Evolutionary conservation across 2,797 vertebrate species (phyloP).

Genomic region (Petrocephalus schoutedeni): DNA sequence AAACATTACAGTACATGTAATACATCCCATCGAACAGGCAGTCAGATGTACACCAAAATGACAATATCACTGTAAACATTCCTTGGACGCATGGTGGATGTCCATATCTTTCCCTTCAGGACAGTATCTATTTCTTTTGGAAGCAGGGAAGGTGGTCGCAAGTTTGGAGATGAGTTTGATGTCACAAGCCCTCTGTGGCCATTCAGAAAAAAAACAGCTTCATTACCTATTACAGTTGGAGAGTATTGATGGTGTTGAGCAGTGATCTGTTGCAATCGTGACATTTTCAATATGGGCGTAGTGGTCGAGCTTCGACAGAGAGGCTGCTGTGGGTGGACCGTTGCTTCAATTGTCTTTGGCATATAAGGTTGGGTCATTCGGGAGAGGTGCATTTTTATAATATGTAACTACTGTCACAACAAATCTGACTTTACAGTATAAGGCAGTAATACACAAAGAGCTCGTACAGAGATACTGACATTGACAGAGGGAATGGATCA

Average conservation of each 20-base stretch:
- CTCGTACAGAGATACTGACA: neutral
- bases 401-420: neutral
- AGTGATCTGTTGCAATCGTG: neutral
- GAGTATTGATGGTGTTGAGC: neutral
- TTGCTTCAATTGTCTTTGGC: conserved; percentile 16
- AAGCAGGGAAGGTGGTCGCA: neutral
- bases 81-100: neutral
- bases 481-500: neutral
- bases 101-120: neutral
- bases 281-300: neutral
- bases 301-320: neutral
- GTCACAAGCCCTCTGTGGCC: neutral
- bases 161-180: neutral
- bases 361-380: neutral
- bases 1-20: neutral
- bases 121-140: neutral
- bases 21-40: neutral
- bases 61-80: neutral
- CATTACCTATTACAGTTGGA: neutral
- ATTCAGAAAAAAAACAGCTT: neutral
- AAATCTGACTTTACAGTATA: neutral
- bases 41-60: neutral
- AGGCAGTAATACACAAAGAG: neutral
- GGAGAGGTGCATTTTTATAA: neutral
- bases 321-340: neutral